Evolutionary conservation across 1,140 invertebrate genomes (phyloP), one percentile per base, ranked within the genome.

Genomic region (Coenobita brevimanus): DNA sequence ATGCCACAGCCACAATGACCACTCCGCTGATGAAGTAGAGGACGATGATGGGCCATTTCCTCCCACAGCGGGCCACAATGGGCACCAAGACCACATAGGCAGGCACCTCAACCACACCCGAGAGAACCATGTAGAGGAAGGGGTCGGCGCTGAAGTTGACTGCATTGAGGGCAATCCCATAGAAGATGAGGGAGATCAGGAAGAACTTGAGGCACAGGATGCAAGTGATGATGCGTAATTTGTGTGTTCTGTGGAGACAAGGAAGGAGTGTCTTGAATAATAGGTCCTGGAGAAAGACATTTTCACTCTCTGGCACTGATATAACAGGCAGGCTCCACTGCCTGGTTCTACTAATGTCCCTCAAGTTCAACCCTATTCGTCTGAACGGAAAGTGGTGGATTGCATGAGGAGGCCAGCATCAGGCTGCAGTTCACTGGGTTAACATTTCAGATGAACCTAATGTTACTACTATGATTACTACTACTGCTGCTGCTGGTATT

Each of bases 151-250:
- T 87, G 76, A 69, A 87, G 62, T 80, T 79, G 62, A 79, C 69
- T 46, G 86, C 80, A n/a, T 88, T 88, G 94, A 96, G 96, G 0
- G 96, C 96, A 2, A 97, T 92, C 0, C 96, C 97, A 90, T 97
- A 97, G 92, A 97, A 97, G 6, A 96, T 91, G 36, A 92, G 80
- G 27, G 92, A 90, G 13, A 92, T 92, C 82, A 92, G 92, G 92
- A 94, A 95, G 95, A 96, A 97, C 91, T 95, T 94, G 91, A 96
- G 96, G 92, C 96, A 96, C 79, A 97, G 94, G 62, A 96, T 93
- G 0, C 96, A 87, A 38, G 96, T 95, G 91, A 96, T 95, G 73
- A 94, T 94, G 54, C 96, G 93, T 24, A 97, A 92, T 91, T 95
- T 95, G 0, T 95, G 94, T 91, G 96, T 95, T 75, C 89, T 83